These are phyloP conservation scores for Koerneria pararmatus DNA, from an alignment of 2,888 invertebrate genomes.

Conservation along the genomic window DNA sequence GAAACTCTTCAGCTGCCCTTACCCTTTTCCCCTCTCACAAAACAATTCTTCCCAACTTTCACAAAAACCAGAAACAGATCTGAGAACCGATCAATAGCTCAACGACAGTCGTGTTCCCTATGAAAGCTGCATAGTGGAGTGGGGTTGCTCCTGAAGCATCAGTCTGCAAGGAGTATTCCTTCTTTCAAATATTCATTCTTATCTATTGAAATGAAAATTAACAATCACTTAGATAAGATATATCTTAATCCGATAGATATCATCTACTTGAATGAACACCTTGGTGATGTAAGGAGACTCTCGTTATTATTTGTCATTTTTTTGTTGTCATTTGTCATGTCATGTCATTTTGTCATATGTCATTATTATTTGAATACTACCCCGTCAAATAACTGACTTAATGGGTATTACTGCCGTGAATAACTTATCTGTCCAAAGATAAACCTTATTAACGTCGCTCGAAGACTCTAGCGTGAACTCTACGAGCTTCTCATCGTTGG, in stretches of 20 bases:
- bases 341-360: no score
- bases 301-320: no score
- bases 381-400: background rate
- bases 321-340: no score
- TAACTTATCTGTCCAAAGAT: background rate
- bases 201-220: background rate
- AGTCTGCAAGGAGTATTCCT: background rate
- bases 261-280: no score
- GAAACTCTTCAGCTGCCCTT: no score
- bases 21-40: no score
- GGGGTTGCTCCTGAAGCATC: conserved; percentile 18
- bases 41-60: background rate
- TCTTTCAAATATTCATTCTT: background rate
- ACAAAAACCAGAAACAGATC: background rate
- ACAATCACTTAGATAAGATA: background rate
- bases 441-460: conserved; percentile 21
- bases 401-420: background rate
- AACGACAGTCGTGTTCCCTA: conserved; percentile 15
- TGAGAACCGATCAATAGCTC: conserved; percentile 10
- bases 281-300: no score
- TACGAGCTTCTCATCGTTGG: background rate
- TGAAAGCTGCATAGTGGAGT: conserved; percentile 21
- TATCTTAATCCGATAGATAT: no score
- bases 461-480: background rate
- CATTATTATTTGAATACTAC: background rate